Evolutionary conservation across 2,888 invertebrate genomes (phyloP), one percentile per base, ranked within the genome.

Genomic region (Ernsta delagoae): DNA sequence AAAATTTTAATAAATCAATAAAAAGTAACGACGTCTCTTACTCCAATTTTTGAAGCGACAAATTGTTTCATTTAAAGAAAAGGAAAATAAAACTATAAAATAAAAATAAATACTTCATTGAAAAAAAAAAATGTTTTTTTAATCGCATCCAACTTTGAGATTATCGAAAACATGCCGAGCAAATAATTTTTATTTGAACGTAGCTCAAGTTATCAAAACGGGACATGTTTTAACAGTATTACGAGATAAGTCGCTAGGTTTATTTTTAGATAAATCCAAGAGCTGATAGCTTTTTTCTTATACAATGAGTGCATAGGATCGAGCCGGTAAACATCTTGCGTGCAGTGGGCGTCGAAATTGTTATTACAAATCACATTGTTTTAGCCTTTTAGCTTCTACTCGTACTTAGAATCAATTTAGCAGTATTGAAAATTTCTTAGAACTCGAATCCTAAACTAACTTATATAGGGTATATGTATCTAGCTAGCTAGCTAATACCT

Each of bases 261-360:
- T 72, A 68, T 72, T 60, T 70, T 68, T 59, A 72, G 70, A 71
- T 71, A 71, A 67, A 71, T 63, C 68, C 53, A 41, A 61, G 67
- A 57, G 31, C 50, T 62, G 53, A 68, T 57, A 57, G 56, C 53
- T n/a, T 67, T 56, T 67, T 45, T 61, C 31, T 16, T 57, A 31
- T 5, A 11, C 36, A n/a, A 41, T 31, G 45, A 36, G 36, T 43
- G 53, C 45, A 56, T 56, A 48, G 61, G 56, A 56, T n/a, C 31
- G 34, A 16, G 16, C 48, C 45, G 3, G 67, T 61, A 56, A 67
- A 67, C 61, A 39, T 61, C 56, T 57, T 67, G 67, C 45, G n/a
- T 36, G 34, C 60, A 61, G 36, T 45, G 36, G n/a, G 56, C 39
- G 50, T n/a, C 41, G 9, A 12, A 56, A 24, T 39, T 57, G 57